These are phyloP conservation scores for Tachina fera DNA, from an alignment of 2,888 invertebrate species.

Conservation along the genomic window DNA sequence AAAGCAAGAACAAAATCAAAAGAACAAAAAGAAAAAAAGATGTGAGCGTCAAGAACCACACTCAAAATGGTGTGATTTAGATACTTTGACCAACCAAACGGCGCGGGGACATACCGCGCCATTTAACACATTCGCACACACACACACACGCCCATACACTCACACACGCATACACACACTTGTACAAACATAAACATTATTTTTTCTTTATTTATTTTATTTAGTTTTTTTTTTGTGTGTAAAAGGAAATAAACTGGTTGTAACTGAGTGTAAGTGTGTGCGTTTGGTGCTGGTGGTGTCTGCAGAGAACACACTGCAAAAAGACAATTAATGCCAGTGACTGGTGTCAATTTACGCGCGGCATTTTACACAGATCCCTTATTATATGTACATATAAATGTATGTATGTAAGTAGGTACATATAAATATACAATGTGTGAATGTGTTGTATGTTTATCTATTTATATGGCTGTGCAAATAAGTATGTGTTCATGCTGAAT, in stretches of 20 bases:
- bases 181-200: conserved; percentile 28
- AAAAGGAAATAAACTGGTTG: conserved; percentile 55
- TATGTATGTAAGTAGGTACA: neutral
- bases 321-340: conserved; percentile 68
- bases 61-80: conserved; percentile 75
- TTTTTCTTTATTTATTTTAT: neutral
- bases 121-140: conserved; percentile 64
- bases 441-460: neutral
- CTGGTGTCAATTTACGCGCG: conserved; percentile 73
- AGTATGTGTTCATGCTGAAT: neutral
- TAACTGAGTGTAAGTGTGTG: conserved; percentile 13
- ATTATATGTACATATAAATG: neutral
- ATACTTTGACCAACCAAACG: conserved; percentile 73
- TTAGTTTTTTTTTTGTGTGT: neutral
- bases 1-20: conserved; percentile 41
- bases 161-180: conserved; percentile 50
- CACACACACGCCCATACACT: conserved; percentile 33
- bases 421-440: neutral
- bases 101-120: conserved; percentile 66
- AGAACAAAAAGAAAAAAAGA: conserved; percentile 40
- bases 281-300: conserved; percentile 51
- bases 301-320: conserved; percentile 61
- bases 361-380: conserved; percentile 66
- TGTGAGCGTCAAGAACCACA: conserved; percentile 69
- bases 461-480: conserved; percentile 19